Evolutionary conservation across 2,113 vertebrate species (phyloP).

Genomic region (Urocynchramus pylzowi): DNA sequence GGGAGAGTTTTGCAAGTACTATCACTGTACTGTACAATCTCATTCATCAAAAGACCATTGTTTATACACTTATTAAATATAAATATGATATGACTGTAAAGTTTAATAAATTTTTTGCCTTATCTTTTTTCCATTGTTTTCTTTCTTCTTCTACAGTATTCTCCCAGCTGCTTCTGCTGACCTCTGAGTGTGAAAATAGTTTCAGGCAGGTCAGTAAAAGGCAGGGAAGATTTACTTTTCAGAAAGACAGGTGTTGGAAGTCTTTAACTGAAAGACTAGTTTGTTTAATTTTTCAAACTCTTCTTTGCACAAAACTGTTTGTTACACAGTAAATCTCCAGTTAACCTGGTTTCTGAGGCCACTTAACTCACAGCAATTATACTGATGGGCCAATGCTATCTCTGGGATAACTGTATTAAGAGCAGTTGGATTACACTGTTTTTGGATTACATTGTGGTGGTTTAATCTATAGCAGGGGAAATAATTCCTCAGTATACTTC

Average conservation of each 20-base stretch:
- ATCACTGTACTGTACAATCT: background rate
- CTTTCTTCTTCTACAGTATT: background rate
- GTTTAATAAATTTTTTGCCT: background rate
- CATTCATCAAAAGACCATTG: background rate
- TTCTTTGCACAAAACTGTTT: background rate
- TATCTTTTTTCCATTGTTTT: background rate
- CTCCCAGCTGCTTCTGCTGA: background rate
- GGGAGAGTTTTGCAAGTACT: background rate
- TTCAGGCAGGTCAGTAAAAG: background rate
- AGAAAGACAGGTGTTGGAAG: background rate
- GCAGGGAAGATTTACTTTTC: background rate
- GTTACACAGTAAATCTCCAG: background rate
- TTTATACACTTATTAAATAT: background rate
- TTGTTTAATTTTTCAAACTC: background rate
- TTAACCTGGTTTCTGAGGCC: background rate
- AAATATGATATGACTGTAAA: background rate
- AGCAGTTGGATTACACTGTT: background rate
- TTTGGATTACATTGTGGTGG: background rate
- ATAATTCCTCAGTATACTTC: background rate
- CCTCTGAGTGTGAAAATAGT: background rate
- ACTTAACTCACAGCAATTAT: background rate
- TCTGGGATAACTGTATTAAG: background rate
- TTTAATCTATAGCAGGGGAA: background rate
- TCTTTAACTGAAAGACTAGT: background rate
- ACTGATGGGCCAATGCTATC: background rate